A percentile compares a stretch with the other conserved stretches of the same genome.
phyloP scores from a whole-genome alignment of 2,797 vertebrate species.

The Tragopan temminckii region DNA sequence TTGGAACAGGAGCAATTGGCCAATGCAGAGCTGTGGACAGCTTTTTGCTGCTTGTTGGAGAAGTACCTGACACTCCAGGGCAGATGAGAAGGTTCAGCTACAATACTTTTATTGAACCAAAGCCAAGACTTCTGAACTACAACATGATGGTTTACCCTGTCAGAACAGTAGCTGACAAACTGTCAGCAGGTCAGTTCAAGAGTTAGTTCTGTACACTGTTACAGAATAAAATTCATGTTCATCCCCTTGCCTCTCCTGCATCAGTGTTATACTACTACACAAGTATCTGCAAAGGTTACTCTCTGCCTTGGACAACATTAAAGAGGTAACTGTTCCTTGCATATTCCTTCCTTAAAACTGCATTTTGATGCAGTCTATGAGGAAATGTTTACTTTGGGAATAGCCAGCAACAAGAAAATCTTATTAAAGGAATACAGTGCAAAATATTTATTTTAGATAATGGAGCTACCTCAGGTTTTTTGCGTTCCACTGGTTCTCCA shows the following conservation, averaged over 20 bases:
- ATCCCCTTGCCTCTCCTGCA: background rate
- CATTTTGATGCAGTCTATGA: background rate
- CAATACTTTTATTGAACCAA: background rate
- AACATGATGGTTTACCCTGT: background rate
- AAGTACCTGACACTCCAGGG: background rate
- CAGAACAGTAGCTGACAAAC: background rate
- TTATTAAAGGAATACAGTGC: background rate
- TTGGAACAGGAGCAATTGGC: background rate
- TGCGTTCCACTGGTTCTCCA: background rate
- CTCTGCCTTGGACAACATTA: background rate
- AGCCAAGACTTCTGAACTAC: conserved; percentile 5
- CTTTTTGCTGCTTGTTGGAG: background rate
- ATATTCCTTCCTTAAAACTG: background rate
- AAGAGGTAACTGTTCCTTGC: background rate
- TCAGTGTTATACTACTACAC: background rate
- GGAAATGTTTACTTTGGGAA: background rate
- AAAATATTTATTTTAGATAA: too few species aligned
- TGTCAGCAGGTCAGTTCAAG: background rate
- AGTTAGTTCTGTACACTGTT: fast-evolving
- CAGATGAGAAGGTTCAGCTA: background rate
- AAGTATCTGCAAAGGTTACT: background rate
- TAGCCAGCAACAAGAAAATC: background rate
- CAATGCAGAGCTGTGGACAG: background rate
- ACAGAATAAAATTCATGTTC: background rate
- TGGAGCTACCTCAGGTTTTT: background rate